Conservation (phyloP, 2,888 invertebrate species). For the Zhengitettix transpicula region DNA sequence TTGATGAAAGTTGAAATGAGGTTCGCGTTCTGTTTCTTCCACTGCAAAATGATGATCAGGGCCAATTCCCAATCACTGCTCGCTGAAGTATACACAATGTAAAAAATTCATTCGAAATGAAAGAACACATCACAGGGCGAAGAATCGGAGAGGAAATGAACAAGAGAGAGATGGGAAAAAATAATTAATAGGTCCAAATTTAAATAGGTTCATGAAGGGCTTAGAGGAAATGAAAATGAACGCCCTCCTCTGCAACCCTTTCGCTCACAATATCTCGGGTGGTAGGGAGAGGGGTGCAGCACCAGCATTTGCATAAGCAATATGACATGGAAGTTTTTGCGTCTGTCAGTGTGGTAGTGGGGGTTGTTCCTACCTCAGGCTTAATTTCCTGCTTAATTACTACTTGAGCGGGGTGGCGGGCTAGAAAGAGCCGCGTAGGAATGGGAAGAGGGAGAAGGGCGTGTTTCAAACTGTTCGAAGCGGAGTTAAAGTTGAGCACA, state of each 20-base stretch:
- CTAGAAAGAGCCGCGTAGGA: not conserved
- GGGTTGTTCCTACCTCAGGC: not conserved
- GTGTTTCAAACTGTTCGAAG: not conserved
- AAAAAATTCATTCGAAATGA: not conserved
- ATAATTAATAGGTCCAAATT: constrained; percentile 9
- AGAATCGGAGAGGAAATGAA: not conserved
- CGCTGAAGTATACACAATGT: too few species aligned
- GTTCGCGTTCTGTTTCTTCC: too few species aligned
- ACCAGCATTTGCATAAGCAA: constrained; percentile 10
- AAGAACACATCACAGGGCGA: not conserved
- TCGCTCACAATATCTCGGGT: not conserved
- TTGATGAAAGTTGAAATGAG: too few species aligned
- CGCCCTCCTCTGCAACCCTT: not conserved
- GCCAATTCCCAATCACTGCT: too few species aligned
- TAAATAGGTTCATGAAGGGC: constrained; percentile 6
- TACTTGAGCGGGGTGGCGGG: constrained; percentile 9
- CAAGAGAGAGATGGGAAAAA: constrained; percentile 3
- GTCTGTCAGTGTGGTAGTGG: not conserved
- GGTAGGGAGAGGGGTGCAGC: not conserved
- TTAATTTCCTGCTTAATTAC: constrained; percentile 17
- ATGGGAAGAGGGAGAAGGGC: not conserved
- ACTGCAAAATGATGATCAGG: too few species aligned
- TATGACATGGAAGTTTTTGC: constrained; percentile 3
- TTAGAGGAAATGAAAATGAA: constrained; percentile 6
- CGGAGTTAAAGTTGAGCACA: not conserved